Conservation (phyloP, 2,797 vertebrate species). For the Gymnocypris eckloni region DNA sequence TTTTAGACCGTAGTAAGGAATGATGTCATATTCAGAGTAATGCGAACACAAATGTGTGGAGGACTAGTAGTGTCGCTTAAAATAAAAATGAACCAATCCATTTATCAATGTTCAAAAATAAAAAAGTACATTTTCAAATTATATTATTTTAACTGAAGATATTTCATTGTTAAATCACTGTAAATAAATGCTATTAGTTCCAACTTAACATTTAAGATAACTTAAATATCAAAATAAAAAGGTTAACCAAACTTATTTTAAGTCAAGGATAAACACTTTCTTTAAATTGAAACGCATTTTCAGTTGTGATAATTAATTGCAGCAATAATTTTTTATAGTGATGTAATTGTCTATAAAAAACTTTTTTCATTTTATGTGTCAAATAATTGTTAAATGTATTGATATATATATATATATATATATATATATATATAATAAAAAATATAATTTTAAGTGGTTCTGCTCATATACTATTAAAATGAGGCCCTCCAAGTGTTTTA, state of each 20-base stretch:
- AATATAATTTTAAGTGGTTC: too few relatives aligned
- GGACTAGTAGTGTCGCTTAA: background rate
- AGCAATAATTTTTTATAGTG: too few relatives aligned
- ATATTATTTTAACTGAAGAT: background rate
- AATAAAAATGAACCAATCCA: background rate
- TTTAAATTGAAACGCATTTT: background rate
- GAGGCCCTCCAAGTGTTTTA: too few relatives aligned
- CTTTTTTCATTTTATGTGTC: too few relatives aligned
- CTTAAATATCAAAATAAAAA: background rate
- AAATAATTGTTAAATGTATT: too few relatives aligned
- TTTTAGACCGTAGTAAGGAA: background rate
- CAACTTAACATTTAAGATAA: background rate
- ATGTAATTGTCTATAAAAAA: too few relatives aligned
- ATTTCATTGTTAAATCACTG: background rate
- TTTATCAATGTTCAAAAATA: background rate
- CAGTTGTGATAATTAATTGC: background rate
- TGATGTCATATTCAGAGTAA: slow-evolving; percentile 16
- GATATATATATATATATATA: too few relatives aligned
- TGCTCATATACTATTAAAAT: too few relatives aligned
- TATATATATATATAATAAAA: too few relatives aligned
- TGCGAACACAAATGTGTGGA: background rate
- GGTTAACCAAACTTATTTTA: background rate
- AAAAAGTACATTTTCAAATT: background rate
- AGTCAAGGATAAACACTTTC: background rate
- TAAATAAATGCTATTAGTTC: background rate